A percentile compares a stretch with the other conserved stretches of the same genome.
phyloP scores from a whole-genome alignment of 1,140 invertebrate genomes.

The Pseudomyrmex dendroicus region DNA sequence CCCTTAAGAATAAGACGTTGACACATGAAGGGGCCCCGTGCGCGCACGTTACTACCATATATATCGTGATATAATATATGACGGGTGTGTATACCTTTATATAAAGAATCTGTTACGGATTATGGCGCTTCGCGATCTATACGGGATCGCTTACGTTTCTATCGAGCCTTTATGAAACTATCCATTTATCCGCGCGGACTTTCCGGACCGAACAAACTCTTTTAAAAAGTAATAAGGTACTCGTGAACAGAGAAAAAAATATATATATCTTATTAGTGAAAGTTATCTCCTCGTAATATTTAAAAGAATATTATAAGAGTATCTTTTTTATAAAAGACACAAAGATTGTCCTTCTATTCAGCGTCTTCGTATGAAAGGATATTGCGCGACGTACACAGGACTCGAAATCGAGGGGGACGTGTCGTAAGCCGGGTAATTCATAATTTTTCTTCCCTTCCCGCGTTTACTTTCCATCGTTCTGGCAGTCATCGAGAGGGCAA shows the following conservation, averaged over 20 bases:
- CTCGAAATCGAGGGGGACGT: conserved; percentile 4
- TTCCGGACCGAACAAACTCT: conserved; percentile 14
- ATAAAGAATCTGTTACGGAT: conserved; percentile 70
- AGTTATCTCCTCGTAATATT: background rate
- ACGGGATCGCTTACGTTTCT: conserved; percentile 53
- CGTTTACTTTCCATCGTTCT: conserved; percentile 63
- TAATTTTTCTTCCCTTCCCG: conserved; percentile 44
- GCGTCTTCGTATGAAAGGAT: background rate
- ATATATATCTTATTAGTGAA: background rate
- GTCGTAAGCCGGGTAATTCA: conserved; percentile 37
- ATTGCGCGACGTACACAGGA: background rate
- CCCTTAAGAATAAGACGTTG: conserved; percentile 82
- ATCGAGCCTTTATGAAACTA: conserved; percentile 49
- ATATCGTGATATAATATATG: conserved; percentile 73
- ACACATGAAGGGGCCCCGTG: conserved; percentile 75
- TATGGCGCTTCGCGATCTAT: conserved; percentile 49
- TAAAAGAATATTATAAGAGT: no score
- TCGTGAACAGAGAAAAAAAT: background rate
- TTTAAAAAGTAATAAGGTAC: conserved; percentile 32
- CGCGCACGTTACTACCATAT: conserved; percentile 43
- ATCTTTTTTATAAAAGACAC: background rate
- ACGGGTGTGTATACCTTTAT: conserved; percentile 58
- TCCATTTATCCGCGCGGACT: conserved; percentile 40
- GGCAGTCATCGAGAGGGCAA: conserved; percentile 19
- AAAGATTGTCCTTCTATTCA: background rate